These are phyloP conservation scores for Hymenopus coronatus DNA, from an alignment of 2,888 invertebrate species.

Conservation along the genomic window DNA sequence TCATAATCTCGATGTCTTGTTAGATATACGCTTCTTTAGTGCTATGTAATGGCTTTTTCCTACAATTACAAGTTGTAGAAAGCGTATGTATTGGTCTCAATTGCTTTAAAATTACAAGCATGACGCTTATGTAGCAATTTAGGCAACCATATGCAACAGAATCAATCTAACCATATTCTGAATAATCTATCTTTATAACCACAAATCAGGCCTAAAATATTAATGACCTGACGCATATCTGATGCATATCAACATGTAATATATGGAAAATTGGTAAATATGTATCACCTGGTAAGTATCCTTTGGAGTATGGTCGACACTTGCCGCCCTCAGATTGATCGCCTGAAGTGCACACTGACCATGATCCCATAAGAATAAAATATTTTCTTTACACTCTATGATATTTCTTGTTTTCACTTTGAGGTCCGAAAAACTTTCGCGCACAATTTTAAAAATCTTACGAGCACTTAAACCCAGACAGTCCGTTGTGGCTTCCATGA, in stretches of 20 bases:
- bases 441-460: slow-evolving; percentile 59
- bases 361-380: slow-evolving; percentile 66
- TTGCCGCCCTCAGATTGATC: slow-evolving; percentile 54
- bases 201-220: no score
- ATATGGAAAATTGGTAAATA: not conserved
- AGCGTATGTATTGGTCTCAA: no score
- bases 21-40: no score
- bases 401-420: slow-evolving; percentile 60
- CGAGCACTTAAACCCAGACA: slow-evolving; percentile 44
- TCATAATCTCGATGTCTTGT: no score
- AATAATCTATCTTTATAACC: no score
- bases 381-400: slow-evolving; percentile 62
- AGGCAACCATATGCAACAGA: no score
- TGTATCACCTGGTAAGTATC: slow-evolving; percentile 58
- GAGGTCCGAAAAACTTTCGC: slow-evolving; percentile 54
- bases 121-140: no score
- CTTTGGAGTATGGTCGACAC: slow-evolving; percentile 48
- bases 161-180: no score
- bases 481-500: slow-evolving; percentile 31
- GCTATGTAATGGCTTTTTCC: no score
- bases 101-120: no score
- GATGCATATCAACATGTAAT: not conserved
- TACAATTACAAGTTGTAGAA: no score
- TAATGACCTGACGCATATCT: not conserved
- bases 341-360: slow-evolving; percentile 62